Base-by-base conservation (phyloP, 2,888 invertebrate genomes). In the Agrilus cyanescens region DNA sequence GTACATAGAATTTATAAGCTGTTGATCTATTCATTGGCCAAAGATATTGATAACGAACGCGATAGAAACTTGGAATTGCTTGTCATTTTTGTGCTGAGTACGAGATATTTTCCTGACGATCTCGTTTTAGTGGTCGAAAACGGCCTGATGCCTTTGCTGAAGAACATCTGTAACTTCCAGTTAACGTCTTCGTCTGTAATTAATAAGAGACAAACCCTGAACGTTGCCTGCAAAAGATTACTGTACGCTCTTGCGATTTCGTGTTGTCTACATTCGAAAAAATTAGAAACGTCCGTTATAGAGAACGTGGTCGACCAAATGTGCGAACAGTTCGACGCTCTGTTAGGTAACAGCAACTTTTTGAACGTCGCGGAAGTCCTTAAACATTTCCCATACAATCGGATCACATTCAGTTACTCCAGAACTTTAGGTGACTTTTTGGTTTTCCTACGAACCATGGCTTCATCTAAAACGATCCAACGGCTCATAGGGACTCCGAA, bases 211-310 rank as follows among this genome's bases (percentile, higher is more conserved):
- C 61, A 61, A 32, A 55, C 63, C 13, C 49, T 70, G 3, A 65
- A 63, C 12, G 64, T 72, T 6, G 70, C 74, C n/a, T 68, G 73
- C 40, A 64, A 70, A 41, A 60, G 75, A 38, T 59, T 76, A 12
- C 63, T 74, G 20, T 73, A 75, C 52, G 71, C 76, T 46, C 59
- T 77, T 18, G 69, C 74, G 1, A 61, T 76, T 45, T 73, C 73
- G 2, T 67, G 71, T 46, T 73, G 74, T 41, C 65, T 72, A 20
- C 67, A 73, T 59, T 68, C 74, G 2, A 67, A 69, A 43, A 61
- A 66, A 52, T 48, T 77, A 42, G 70, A 72, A 37, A 48, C 60
- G 12, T 57, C 59, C 12, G 69, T 72, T 7, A 57, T 74, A 4
- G 69, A 71, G 52, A 65, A 66, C 43, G 68, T 77, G 2, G 59